Percentiles rank a stretch among this genome's conserved stretches.
Conservation (phyloP, 2,113 vertebrate genomes). For the Menidia beryllina region DNA sequence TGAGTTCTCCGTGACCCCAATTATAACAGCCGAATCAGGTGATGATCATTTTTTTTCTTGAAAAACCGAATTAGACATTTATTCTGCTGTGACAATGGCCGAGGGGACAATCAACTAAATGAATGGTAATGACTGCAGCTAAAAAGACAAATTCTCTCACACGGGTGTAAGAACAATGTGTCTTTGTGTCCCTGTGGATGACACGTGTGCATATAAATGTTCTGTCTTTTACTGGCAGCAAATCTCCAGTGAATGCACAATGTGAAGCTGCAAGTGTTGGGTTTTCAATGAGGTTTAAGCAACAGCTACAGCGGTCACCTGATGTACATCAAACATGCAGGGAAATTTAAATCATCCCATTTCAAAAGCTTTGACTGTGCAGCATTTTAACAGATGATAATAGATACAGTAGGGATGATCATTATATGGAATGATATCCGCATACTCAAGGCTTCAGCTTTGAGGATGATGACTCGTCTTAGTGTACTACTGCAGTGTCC, state of each 20-base stretch:
- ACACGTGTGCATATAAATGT: conserved; percentile 4
- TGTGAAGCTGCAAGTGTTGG: not conserved
- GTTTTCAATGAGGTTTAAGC: not conserved
- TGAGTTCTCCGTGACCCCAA: conserved; percentile 73
- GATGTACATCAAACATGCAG: not conserved
- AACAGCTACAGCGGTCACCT: not conserved
- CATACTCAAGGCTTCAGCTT: not conserved
- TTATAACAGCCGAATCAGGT: conserved; percentile 61
- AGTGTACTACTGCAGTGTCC: not conserved
- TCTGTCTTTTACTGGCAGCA: not conserved
- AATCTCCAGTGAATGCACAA: conserved; percentile 14
- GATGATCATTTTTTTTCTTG: conserved; percentile 53
- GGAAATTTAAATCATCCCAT: not conserved
- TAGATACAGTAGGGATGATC: not conserved
- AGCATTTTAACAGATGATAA: not conserved
- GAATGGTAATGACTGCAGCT: conserved; percentile 20
- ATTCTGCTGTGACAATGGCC: conserved; percentile 18
- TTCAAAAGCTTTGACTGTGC: not conserved
- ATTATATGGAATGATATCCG: not conserved
- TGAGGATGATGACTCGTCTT: not conserved
- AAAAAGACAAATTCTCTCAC: conserved; percentile 12
- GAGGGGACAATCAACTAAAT: conserved; percentile 19
- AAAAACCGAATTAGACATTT: conserved; percentile 7
- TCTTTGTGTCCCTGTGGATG: conserved; percentile 28
- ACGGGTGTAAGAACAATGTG: not conserved